phyloP scores from a whole-genome alignment of 2,888 invertebrate species.

The Aromia moschata region DNA sequence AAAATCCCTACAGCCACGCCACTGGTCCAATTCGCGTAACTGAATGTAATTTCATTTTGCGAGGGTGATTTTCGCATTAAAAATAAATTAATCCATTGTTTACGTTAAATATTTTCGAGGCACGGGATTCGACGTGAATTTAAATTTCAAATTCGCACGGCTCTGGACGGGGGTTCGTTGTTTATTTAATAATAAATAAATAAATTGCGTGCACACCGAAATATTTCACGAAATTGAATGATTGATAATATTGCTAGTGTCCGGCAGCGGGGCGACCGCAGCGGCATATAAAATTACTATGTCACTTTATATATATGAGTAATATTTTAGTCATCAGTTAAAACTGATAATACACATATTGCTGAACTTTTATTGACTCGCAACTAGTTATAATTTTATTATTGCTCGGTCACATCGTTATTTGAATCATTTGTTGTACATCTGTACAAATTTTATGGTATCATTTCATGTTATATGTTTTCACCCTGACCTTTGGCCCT shows the following conservation, averaged over 20 bases:
- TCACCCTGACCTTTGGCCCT: too few relatives aligned
- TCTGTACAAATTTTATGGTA: too few relatives aligned
- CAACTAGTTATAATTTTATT: too few relatives aligned
- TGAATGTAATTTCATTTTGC: too few relatives aligned
- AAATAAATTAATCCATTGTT: slow-evolving; percentile 6
- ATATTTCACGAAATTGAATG: slow-evolving; percentile 21
- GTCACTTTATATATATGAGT: slow-evolving; percentile 23
- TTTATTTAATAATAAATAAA: slow-evolving; percentile 11
- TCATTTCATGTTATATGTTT: too few relatives aligned
- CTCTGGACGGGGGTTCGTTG: background rate
- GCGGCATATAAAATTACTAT: slow-evolving; percentile 24
- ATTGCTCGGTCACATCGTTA: too few relatives aligned
- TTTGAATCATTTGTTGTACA: too few relatives aligned
- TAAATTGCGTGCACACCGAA: slow-evolving; percentile 9
- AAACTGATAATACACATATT: slow-evolving; percentile 1
- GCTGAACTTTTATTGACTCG: background rate
- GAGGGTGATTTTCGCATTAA: too few relatives aligned
- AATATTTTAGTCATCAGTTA: slow-evolving; percentile 22
- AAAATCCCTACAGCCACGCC: too few relatives aligned
- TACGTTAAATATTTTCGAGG: slow-evolving; percentile 1
- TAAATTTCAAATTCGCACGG: slow-evolving; percentile 2
- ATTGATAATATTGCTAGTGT: slow-evolving; percentile 24
- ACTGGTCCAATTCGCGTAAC: too few relatives aligned
- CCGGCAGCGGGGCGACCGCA: slow-evolving; percentile 16
- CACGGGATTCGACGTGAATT: background rate